Evolutionary conservation across 2,113 vertebrate genomes (phyloP).

Genomic region (Todiramphus chloris): DNA sequence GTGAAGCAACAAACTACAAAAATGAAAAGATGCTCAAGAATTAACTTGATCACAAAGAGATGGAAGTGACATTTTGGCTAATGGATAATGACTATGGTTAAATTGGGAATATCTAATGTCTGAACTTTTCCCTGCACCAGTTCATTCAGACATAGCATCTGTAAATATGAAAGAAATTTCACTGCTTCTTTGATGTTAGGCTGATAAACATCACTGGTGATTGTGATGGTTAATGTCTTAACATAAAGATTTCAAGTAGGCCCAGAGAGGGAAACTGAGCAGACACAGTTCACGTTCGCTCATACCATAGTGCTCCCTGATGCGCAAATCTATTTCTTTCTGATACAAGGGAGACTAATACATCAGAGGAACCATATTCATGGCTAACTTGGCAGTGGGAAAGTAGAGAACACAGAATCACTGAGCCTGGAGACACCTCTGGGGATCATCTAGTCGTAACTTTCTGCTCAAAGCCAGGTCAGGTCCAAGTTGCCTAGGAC

Average conservation of each 20-base stretch:
- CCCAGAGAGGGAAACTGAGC: neutral
- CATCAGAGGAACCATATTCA: neutral
- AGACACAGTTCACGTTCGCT: neutral
- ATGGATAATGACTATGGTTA: constrained; percentile 49
- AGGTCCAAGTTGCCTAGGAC: neutral
- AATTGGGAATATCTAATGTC: neutral
- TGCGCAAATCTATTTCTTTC: neutral
- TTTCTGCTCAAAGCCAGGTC: neutral
- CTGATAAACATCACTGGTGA: neutral
- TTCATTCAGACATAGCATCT: neutral
- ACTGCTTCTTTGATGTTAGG: neutral
- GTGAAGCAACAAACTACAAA: constrained; percentile 51
- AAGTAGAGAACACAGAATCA: neutral
- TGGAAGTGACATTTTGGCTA: constrained; percentile 50
- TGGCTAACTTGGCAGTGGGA: neutral
- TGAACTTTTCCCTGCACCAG: neutral
- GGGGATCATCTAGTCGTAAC: neutral
- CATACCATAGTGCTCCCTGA: neutral
- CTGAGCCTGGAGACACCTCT: neutral
- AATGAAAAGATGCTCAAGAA: constrained; percentile 58
- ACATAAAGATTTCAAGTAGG: neutral
- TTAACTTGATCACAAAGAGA: constrained; percentile 30
- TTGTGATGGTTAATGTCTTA: neutral
- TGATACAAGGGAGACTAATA: too few species aligned
- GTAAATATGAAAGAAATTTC: neutral